Conservation (phyloP, 2,797 vertebrate genomes). For the Numenius phaeopus region DNA sequence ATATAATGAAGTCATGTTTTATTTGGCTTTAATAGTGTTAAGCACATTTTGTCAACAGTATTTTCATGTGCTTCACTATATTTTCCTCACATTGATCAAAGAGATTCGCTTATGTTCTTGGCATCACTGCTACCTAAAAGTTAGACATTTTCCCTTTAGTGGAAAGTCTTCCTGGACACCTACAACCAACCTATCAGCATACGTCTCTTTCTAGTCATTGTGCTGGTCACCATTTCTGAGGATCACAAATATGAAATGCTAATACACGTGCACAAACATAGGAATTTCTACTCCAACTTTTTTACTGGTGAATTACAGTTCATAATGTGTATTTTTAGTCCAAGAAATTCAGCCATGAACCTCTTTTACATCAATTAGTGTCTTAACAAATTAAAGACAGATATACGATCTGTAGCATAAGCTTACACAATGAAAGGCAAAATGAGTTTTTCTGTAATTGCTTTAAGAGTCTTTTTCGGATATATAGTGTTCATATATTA, state of each 20-base stretch:
- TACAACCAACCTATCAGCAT: background rate
- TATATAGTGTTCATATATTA: background rate
- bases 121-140: background rate
- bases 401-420: background rate
- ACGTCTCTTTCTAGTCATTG: background rate
- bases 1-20: accelerated
- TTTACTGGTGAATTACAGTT: background rate
- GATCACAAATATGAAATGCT: background rate
- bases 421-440: background rate
- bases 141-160: background rate
- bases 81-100: background rate
- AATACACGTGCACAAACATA: background rate
- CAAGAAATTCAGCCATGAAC: background rate
- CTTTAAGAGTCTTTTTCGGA: background rate
- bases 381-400: background rate
- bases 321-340: background rate
- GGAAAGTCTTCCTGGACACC: background rate
- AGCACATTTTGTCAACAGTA: background rate
- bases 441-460: background rate
- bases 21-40: background rate
- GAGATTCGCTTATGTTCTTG: background rate
- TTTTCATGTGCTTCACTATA: background rate
- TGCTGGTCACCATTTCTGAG: background rate
- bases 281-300: background rate
- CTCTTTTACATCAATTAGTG: background rate